Evolutionary conservation across 1,140 invertebrate species (phyloP), one percentile per base, ranked within the genome.

Genomic region (Drosophila obscura): DNA sequence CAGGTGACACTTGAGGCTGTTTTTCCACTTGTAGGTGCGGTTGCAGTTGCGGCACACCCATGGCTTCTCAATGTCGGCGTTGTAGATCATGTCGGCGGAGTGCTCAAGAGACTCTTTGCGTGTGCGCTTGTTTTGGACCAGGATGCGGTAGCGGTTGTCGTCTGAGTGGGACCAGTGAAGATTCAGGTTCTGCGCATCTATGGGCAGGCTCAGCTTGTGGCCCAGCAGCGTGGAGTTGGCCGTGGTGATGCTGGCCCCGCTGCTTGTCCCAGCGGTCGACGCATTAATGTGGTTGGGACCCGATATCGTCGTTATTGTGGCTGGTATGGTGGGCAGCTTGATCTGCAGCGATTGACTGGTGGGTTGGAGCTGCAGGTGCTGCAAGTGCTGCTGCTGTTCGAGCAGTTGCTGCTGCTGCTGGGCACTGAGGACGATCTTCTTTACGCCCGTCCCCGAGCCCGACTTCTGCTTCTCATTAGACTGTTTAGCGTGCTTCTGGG

Each of bases 1-100:
- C 68, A 92, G 77, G 73, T 93, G 92, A 78, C 92, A 92, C 71
- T 92, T 92, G 31, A 92, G 75, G 64, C 90, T 91, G 61, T 92
- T 91, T 67, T 90, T 90, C 92, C 92, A 90, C 52, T 92, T 91
- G 62, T 92, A 90, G 63, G 88, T 88, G 69, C 91, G 79, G 74
- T 91, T 89, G 50, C 91, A 90, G 60, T 90, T 91, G 53, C 84
- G 80, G 56, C 91, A 92, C 22, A 91, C 88, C 91, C 92, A 92
- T 9, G 90, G 91, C 63, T 92, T 92, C 61, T 91, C 91, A 22
- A 91, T 90, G 44, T 92, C 90, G 11, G 88, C 88, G 62, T 90
- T 92, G 58, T 92, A 92, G 58, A 92, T 91, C 91, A 92, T 92
- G 39, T 92, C 91, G 9, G 87, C 90, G 22, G 91, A 92, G 49